phyloP scores from a whole-genome alignment of 2,888 invertebrate genomes.

The Neoaliturus tenellus region DNA sequence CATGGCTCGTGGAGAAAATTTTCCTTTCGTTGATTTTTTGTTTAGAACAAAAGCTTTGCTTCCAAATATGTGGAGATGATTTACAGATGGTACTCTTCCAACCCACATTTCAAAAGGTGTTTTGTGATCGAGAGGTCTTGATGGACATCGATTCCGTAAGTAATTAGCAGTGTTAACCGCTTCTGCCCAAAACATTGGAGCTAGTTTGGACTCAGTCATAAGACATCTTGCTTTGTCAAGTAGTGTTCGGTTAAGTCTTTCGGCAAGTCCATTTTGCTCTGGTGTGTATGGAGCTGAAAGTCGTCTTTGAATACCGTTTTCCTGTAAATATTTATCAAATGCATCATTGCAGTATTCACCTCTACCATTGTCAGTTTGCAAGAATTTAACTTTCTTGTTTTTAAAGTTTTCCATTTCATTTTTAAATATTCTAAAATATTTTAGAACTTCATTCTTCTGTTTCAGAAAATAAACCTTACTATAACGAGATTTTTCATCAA shows the following conservation, averaged over 20 bases:
- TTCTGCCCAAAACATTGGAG: constrained; percentile 3
- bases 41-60: neutral
- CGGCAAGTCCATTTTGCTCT: neutral
- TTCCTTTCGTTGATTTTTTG: neutral
- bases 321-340: neutral
- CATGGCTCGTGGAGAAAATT: neutral
- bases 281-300: neutral
- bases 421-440: no score
- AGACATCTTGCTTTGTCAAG: neutral
- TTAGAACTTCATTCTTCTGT: no score
- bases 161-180: neutral
- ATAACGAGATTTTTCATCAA: no score
- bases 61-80: no score
- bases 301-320: constrained; percentile 21
- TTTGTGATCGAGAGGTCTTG: neutral
- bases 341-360: no score
- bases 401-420: no score
- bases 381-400: no score
- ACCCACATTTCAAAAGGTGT: neutral
- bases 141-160: neutral
- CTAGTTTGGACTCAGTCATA: neutral
- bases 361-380: no score
- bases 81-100: neutral
- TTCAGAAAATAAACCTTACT: no score
- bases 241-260: no score